Percentiles rank a stretch among this genome's conserved stretches.
phyloP scores from a whole-genome alignment of 2,797 vertebrate species.

The Gadopsis bispinosus region DNA sequence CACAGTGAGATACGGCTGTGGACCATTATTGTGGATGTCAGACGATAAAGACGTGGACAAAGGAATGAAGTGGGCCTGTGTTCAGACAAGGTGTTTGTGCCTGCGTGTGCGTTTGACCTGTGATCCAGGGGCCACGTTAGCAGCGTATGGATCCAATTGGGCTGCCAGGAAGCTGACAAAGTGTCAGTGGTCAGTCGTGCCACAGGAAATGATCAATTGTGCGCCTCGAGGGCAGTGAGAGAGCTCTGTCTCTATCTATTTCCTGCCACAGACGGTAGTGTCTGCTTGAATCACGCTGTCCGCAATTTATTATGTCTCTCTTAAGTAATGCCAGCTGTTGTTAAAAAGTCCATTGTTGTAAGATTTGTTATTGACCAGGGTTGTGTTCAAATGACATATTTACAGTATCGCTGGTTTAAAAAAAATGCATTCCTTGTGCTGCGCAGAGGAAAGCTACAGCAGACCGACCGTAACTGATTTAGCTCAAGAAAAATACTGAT shows the following conservation, averaged over 20 bases:
- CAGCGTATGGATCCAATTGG: constrained; percentile 84
- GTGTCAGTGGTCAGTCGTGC: constrained; percentile 80
- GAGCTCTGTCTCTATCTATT: constrained; percentile 78
- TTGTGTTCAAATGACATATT: background rate
- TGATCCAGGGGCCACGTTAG: constrained; percentile 70
- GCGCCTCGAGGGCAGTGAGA: constrained; percentile 72
- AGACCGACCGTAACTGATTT: constrained; percentile 35
- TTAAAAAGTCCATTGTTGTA: constrained; percentile 39
- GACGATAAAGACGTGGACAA: constrained; percentile 21
- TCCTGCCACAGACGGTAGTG: constrained; percentile 71
- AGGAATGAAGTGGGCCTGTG: constrained; percentile 35
- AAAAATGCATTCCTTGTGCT: background rate
- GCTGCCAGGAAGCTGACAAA: constrained; percentile 82
- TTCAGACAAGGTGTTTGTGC: constrained; percentile 41
- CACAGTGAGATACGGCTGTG: constrained; percentile 28
- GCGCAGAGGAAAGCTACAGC: constrained; percentile 31
- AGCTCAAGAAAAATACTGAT: constrained; percentile 39
- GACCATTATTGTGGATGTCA: constrained; percentile 18
- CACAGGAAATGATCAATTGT: constrained; percentile 84
- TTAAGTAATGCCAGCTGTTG: constrained; percentile 70
- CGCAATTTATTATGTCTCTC: constrained; percentile 63
- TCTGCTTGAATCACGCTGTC: constrained; percentile 57
- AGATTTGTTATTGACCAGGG: background rate
- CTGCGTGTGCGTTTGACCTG: constrained; percentile 73
- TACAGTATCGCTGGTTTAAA: background rate